Percentiles rank a stretch among this genome's conserved stretches.
Evolutionary conservation across 2,113 vertebrate species (phyloP).

Genomic region (Perca fluviatilis): DNA sequence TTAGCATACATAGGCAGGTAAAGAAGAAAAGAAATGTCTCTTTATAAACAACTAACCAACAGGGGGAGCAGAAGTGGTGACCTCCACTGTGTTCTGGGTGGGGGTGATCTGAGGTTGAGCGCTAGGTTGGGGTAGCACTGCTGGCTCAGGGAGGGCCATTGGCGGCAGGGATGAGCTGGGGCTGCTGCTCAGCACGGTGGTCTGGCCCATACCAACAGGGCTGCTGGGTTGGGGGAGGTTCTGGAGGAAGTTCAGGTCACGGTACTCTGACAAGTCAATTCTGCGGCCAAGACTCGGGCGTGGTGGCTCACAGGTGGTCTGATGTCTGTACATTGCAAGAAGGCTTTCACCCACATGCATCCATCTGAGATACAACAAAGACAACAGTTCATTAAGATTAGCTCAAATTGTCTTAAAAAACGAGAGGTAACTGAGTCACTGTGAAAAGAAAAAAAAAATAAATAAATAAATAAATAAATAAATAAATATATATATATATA

Average conservation of each 20-base stretch:
- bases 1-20: background rate
- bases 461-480: too few species aligned
- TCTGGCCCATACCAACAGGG: constrained; percentile 84
- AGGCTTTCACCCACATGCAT: constrained; percentile 94
- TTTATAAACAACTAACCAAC: constrained; percentile 82
- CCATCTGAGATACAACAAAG: constrained; percentile 85
- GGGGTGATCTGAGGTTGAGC: constrained; percentile 60
- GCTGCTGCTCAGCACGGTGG: constrained; percentile 82
- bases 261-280: constrained; percentile 93
- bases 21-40: background rate
- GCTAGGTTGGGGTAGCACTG: constrained; percentile 62
- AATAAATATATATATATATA: too few species aligned
- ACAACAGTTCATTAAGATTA: background rate
- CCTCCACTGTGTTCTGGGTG: constrained; percentile 84
- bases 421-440: background rate
- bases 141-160: constrained; percentile 69
- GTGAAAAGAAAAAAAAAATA: background rate
- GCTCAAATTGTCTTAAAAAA: background rate
- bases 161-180: constrained; percentile 80
- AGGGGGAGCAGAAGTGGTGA: constrained; percentile 73
- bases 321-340: constrained; percentile 93
- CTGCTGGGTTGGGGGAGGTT: constrained; percentile 83
- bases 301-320: constrained; percentile 92
- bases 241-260: constrained; percentile 84
- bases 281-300: constrained; percentile 91